Evolutionary conservation across 2,797 vertebrate genomes (phyloP).

Genomic region (Rhinogobio ventralis): DNA sequence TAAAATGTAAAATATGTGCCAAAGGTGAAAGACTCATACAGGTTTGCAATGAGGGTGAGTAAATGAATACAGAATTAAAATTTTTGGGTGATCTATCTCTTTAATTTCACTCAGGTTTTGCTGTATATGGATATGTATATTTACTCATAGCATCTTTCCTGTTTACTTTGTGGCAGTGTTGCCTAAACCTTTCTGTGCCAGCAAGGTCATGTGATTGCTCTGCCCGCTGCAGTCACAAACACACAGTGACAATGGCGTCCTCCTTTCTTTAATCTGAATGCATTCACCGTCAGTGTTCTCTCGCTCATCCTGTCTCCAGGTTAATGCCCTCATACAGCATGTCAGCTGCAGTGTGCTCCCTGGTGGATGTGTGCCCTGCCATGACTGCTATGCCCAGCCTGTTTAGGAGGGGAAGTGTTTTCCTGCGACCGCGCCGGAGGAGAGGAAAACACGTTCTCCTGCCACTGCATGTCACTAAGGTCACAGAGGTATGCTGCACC

Average conservation of each 20-base stretch:
- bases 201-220: constrained; percentile 66
- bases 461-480: constrained; percentile 53
- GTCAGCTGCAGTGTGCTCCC: constrained; percentile 73
- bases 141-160: not conserved
- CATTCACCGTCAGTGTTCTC: constrained; percentile 65
- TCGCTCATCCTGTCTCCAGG: constrained; percentile 58
- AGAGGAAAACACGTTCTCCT: constrained; percentile 49
- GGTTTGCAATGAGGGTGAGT: no score
- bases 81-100: not conserved
- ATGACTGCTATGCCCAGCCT: constrained; percentile 66
- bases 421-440: constrained; percentile 50
- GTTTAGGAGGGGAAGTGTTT: constrained; percentile 56
- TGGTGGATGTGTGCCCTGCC: constrained; percentile 62
- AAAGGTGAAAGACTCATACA: not conserved
- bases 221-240: constrained; percentile 69
- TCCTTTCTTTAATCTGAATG: constrained; percentile 72
- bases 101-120: not conserved
- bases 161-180: constrained; percentile 9
- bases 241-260: constrained; percentile 77
- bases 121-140: not conserved
- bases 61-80: not conserved
- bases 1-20: not conserved
- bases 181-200: constrained; percentile 54
- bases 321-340: constrained; percentile 79
- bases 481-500: constrained; percentile 51